A percentile compares a stretch with the other conserved stretches of the same genome.
Evolutionary conservation across 2,888 invertebrate species (phyloP).

Genomic region (Mactromeris polynyma): DNA sequence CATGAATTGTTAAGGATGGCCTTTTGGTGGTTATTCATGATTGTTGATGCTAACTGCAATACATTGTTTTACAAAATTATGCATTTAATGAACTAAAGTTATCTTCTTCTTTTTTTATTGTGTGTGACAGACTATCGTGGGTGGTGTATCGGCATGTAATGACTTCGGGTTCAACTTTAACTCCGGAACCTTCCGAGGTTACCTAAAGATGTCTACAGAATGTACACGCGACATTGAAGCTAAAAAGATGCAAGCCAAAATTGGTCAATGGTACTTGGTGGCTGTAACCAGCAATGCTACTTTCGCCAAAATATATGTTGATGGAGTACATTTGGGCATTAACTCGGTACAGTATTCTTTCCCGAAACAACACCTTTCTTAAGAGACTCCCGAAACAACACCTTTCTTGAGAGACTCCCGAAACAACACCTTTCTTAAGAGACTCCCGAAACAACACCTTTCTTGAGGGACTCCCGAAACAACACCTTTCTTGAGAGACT

Average conservation of each 20-base stretch:
- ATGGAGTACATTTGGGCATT: constrained; percentile 60
- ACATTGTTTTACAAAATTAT: too few species aligned
- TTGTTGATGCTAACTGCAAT: too few species aligned
- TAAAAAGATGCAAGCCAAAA: constrained; percentile 50
- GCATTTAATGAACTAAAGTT: too few species aligned
- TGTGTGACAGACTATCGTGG: constrained; percentile 72
- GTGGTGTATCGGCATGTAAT: constrained; percentile 73
- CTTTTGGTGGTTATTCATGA: too few species aligned
- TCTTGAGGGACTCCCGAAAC: too few species aligned
- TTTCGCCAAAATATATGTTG: constrained; percentile 68
- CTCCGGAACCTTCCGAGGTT: constrained; percentile 74
- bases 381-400: too few species aligned
- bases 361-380: too few species aligned
- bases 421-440: too few species aligned
- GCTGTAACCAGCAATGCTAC: constrained; percentile 75
- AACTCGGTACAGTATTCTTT: constrained; percentile 72
- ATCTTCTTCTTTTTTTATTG: background rate
- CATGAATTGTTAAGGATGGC: too few species aligned
- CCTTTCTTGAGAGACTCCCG: too few species aligned
- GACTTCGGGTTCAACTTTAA: constrained; percentile 78
- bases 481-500: too few species aligned
- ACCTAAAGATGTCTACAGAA: constrained; percentile 58
- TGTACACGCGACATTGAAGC: constrained; percentile 73
- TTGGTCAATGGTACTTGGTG: constrained; percentile 77
- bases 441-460: too few species aligned